phyloP scores from a whole-genome alignment of 1,140 invertebrate species.

The Glomeris maerens region DNA sequence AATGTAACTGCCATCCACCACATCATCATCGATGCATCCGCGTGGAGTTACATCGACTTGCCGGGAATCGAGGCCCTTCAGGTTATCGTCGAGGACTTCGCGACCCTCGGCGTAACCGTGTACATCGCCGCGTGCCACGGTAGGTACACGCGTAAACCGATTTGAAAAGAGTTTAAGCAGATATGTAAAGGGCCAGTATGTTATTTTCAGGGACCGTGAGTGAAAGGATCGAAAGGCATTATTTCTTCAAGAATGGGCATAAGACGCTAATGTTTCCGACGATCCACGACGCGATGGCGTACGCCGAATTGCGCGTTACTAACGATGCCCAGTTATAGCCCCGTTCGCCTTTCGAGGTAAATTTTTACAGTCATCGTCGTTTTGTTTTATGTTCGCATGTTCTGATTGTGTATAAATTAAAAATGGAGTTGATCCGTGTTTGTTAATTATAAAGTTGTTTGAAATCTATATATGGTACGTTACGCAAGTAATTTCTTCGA shows the following conservation, averaged over 20 bases:
- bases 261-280: slow-evolving; percentile 45
- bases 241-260: slow-evolving; percentile 37
- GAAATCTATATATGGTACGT: too few relatives aligned
- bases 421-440: too few relatives aligned
- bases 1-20: slow-evolving; percentile 1
- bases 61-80: slow-evolving; percentile 6
- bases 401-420: too few relatives aligned
- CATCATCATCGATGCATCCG: background rate
- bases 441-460: too few relatives aligned
- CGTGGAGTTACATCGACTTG: background rate
- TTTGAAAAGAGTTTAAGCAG: background rate
- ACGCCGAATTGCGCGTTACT: slow-evolving; percentile 21
- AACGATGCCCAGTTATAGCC: too few relatives aligned
- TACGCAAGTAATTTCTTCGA: too few relatives aligned
- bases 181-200: background rate
- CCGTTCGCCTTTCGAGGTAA: too few relatives aligned
- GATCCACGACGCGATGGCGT: slow-evolving; percentile 48
- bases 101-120: slow-evolving; percentile 3
- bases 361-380: too few relatives aligned
- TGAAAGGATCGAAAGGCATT: slow-evolving; percentile 41
- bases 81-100: slow-evolving; percentile 10
- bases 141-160: background rate
- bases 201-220: slow-evolving; percentile 40
- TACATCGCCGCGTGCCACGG: background rate
- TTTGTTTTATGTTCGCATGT: too few relatives aligned